A percentile compares a stretch with the other conserved stretches of the same genome.
Evolutionary conservation across 2,113 vertebrate genomes (phyloP).

Genomic region (Sisor rabdophorus): DNA sequence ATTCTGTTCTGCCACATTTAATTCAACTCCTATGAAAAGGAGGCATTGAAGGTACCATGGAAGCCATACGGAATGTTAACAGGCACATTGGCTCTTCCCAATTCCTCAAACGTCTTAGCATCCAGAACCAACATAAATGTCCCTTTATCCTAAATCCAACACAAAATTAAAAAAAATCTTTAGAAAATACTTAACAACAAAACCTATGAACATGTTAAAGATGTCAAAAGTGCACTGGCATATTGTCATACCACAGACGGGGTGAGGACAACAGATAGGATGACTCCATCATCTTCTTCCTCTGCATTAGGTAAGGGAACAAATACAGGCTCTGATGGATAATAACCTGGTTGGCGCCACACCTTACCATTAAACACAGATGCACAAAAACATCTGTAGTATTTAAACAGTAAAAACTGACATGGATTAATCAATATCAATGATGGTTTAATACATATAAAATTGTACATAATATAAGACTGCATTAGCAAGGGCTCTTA

Average conservation of each 20-base stretch:
- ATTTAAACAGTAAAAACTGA: no score
- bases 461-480: no score
- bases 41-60: conserved; percentile 80
- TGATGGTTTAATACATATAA: no score
- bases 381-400: background rate
- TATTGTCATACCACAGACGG: conserved; percentile 72
- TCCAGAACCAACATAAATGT: conserved; percentile 88
- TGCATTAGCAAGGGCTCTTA: no score
- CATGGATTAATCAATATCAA: no score
- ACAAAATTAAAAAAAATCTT: background rate
- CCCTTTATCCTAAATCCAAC: conserved; percentile 72
- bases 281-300: conserved; percentile 83
- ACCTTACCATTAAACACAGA: conserved; percentile 62
- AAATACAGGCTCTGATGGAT: conserved; percentile 90
- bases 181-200: background rate
- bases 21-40: conserved; percentile 31
- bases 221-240: background rate
- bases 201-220: background rate
- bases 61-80: conserved; percentile 87
- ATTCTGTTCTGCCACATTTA: no score
- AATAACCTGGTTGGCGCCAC: conserved; percentile 84
- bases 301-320: conserved; percentile 74
- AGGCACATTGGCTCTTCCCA: conserved; percentile 82
- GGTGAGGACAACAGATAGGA: conserved; percentile 86
- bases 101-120: conserved; percentile 80